Evolutionary conservation across 2,113 vertebrate species (phyloP), one percentile per base, ranked within the genome.

Genomic region (Acanthisitta chloris): DNA sequence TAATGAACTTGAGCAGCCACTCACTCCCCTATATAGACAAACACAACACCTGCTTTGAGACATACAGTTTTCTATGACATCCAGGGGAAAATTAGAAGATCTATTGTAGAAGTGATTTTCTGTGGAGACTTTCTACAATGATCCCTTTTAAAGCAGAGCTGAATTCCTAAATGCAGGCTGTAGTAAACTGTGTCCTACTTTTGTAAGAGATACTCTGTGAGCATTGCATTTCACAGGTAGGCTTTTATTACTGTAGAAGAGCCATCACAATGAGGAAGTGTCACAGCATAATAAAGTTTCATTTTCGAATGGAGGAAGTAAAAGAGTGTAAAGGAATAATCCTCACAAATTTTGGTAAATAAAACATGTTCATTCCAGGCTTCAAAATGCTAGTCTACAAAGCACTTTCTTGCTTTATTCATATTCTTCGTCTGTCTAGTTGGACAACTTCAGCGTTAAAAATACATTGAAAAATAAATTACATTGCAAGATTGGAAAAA

Each of bases 11-110:
- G 97, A 78, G 87, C 88, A 92, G 95, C 97, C 96, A 69, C 84
- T 97, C 89, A 34, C 94, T 97, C 92, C 73, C 1, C 1, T 94
- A 55, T 88, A 77, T 85, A 96, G 88, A 49, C 96, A 95, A 96
- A 92, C 58, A 91, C 82, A 40, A 24, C 86, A 96, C 97, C 96
- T 97, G 94, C 96, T 97, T 95, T 96, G 81, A 91, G 86, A 94
- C 15, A 24, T 95, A 93, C 85, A 89, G 95, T 95, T 96, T 97
- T 97, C 96, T 90, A 25, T 95, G 81, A 90, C 91, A 5, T 95
- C 81, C 88, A 61, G 86, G 96, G 96, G 93, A 96, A 95, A 97
- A 97, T 97, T 95, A 97, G 96, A 97, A 95, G 96, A 89, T 95
- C 72, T 92, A 14, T 91, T 95, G 88, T 90, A 78, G 86, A 73